Evolutionary conservation across 2,797 vertebrate species (phyloP), one percentile per base, ranked within the genome.

Genomic region (Centropyge bicolor): DNA sequence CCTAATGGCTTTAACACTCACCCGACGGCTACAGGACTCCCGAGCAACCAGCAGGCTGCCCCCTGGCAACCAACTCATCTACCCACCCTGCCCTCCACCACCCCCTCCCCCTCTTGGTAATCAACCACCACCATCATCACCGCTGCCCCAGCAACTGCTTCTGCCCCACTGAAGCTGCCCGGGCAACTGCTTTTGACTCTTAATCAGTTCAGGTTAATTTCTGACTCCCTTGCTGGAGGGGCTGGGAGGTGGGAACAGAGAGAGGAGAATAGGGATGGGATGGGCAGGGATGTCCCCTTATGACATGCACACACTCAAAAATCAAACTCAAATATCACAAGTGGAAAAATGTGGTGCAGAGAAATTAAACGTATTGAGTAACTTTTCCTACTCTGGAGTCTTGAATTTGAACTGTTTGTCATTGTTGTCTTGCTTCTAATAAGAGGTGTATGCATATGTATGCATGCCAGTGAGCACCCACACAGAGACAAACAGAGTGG

Each of bases 1-100:
- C 92, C 93, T 95, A 96, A 97, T 96, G 93, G 92, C 91, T 95
- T 95, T 93, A 95, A 94, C 94, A 95, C 94, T 95, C 89, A 88
- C 93, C 92, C 91, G 65, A 90, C 86, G 82, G 78, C 85, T 86
- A 76, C 70, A 67, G 76, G 80, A 88, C 86, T 80, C 86, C 93
- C 89, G 81, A 91, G 91, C 90, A 94, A 95, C 92, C 86, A 78
- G 62, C 84, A 3, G 71, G 82, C 88, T 83, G 71, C 86, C 88
- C 77, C 90, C 81, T 82, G 80, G 92, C 87, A 94, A 94, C 92
- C 85, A 74, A 40, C 70, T 8, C 56, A 66, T n/a, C 57, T 62
- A 67, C 62, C 63, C 60, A 49, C 45, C 66, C 88, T 72, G 40
- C 68, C 82, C 65, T 55, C 65, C 54, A 41, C 63, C 49, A 14